Evolutionary conservation across 2,888 invertebrate genomes (phyloP).

Genomic region (Oxycera nigricornis): DNA sequence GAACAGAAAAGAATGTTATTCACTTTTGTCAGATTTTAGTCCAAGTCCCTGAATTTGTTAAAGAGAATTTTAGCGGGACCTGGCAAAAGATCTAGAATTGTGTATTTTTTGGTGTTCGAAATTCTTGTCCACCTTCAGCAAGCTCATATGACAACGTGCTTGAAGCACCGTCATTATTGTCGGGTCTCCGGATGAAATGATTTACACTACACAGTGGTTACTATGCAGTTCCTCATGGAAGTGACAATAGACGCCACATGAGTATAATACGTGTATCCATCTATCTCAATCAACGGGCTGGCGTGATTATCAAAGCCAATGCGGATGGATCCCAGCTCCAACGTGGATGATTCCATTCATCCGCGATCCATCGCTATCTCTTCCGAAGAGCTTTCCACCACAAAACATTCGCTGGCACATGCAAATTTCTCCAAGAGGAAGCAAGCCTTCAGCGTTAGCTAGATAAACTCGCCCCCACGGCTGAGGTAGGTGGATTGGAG

Average conservation of each 20-base stretch:
- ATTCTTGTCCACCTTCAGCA: too few relatives aligned
- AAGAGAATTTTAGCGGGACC: too few relatives aligned
- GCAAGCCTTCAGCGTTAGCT: conserved; percentile 11
- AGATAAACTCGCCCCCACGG: conserved; percentile 22
- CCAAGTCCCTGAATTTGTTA: too few relatives aligned
- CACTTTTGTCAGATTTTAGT: too few relatives aligned
- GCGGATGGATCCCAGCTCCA: not conserved
- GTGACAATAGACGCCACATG: not conserved
- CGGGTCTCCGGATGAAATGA: too few relatives aligned
- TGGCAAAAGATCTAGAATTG: too few relatives aligned
- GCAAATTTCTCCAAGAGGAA: conserved; percentile 19
- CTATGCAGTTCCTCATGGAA: too few relatives aligned
- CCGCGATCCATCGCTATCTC: not conserved
- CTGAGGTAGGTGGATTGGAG: not conserved
- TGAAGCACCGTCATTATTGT: too few relatives aligned
- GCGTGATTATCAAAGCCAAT: not conserved
- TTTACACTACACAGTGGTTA: too few relatives aligned
- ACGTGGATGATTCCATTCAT: conserved; percentile 18
- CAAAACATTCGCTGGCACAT: conserved; percentile 10
- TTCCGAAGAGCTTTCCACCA: conserved; percentile 23
- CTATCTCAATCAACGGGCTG: conserved; percentile 9
- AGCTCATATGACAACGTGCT: too few relatives aligned
- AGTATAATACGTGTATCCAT: not conserved
- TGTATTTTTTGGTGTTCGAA: too few relatives aligned
- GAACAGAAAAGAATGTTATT: too few relatives aligned